Percentiles rank a stretch among this genome's conserved stretches.
These are phyloP conservation scores for Pantherophis alleghaniensis DNA, from an alignment of 2,797 vertebrate species.

Conservation along the genomic window DNA sequence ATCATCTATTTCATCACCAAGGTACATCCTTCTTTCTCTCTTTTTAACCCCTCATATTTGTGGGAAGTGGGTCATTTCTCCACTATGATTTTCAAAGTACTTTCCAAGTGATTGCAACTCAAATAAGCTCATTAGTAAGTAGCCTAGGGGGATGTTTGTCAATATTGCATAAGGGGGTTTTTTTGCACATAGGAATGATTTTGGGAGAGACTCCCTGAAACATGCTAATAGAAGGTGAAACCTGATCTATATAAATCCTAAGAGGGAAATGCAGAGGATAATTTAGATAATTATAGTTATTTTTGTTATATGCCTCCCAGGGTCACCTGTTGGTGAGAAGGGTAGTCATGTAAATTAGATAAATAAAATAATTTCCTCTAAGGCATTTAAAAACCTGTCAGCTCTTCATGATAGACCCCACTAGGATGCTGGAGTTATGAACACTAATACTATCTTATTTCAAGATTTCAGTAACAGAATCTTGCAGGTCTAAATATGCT, in stretches of 20 bases:
- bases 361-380: not conserved
- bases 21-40: not conserved
- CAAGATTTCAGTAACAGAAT: not conserved
- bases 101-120: not conserved
- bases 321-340: not conserved
- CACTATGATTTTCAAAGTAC: not conserved
- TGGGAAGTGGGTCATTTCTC: not conserved
- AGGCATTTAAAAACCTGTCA: not conserved
- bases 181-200: not conserved
- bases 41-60: not conserved
- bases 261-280: not conserved
- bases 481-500: not conserved
- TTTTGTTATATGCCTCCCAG: not conserved
- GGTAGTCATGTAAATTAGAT: not conserved
- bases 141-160: not conserved
- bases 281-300: not conserved
- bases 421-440: not conserved
- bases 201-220: not conserved
- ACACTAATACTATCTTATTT: not conserved
- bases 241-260: not conserved
- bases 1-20: not conserved
- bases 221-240: not conserved
- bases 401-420: not conserved
- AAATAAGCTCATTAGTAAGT: not conserved
- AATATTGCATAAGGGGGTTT: not conserved